Evolutionary conservation across 2,797 vertebrate genomes (phyloP).

Genomic region (Momotus momota): DNA sequence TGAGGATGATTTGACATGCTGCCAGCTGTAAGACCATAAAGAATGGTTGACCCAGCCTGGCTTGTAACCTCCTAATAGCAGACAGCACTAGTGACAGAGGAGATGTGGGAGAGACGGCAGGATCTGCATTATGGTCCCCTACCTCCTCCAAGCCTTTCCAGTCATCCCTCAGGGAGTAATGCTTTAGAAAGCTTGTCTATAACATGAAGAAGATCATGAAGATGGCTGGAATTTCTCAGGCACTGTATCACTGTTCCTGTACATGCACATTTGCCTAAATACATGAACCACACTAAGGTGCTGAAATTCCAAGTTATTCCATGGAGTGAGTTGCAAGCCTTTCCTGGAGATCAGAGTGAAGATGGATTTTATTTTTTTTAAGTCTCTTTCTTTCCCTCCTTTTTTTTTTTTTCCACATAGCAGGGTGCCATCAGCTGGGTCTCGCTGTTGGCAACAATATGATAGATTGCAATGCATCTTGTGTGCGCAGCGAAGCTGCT

Average conservation of each 20-base stretch:
- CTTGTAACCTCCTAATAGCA: neutral
- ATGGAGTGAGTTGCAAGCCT: neutral
- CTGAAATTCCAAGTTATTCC: conserved; percentile 2
- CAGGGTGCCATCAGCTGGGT: conserved; percentile 34
- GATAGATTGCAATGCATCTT: conserved; percentile 48
- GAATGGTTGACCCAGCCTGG: neutral
- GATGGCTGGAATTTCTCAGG: neutral
- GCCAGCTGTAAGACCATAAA: neutral
- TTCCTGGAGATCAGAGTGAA: neutral
- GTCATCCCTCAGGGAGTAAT: neutral
- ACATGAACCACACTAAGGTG: neutral
- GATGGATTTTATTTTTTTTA: neutral
- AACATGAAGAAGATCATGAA: neutral
- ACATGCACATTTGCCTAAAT: neutral
- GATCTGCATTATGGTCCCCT: neutral
- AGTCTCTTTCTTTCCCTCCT: neutral
- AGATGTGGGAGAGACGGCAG: neutral
- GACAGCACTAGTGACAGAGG: neutral
- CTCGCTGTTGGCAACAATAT: conserved; percentile 14
- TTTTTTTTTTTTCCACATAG: neutral
- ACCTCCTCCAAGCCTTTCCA: neutral
- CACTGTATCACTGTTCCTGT: neutral
- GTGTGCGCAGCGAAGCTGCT: conserved; percentile 14
- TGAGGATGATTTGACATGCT: neutral
- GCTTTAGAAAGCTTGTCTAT: neutral